Conservation (phyloP, 2,113 vertebrate genomes). For the Microtus pennsylvanicus region DNA sequence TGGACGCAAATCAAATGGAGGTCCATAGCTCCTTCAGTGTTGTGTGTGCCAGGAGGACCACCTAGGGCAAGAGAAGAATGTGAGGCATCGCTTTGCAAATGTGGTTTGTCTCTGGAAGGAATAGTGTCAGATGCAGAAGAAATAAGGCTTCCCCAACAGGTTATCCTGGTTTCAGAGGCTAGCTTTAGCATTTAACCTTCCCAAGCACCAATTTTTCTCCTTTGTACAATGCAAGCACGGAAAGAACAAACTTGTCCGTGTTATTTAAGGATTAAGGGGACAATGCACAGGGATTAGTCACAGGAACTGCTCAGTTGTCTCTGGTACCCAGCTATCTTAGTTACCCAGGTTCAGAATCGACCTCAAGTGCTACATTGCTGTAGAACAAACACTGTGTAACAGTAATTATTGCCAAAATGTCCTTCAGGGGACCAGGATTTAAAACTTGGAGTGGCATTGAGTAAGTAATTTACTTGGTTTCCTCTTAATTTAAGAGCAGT, state of each 20-base stretch:
- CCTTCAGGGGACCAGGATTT: background rate
- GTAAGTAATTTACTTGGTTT: background rate
- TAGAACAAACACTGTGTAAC: background rate
- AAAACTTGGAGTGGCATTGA: background rate
- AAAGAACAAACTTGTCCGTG: background rate
- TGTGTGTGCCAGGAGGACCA: background rate
- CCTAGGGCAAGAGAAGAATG: background rate
- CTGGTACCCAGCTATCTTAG: background rate
- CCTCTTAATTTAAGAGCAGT: background rate
- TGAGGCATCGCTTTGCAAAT: background rate
- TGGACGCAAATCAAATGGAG: background rate
- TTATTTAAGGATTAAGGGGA: slow-evolving; percentile 1
- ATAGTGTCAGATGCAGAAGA: background rate
- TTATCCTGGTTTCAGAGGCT: background rate
- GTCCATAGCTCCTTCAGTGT: background rate
- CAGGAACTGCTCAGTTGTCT: background rate
- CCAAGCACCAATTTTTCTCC: background rate
- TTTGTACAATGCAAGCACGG: background rate
- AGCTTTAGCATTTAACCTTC: background rate
- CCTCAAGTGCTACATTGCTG: background rate
- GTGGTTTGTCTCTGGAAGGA: background rate
- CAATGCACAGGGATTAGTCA: background rate
- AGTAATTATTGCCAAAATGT: background rate
- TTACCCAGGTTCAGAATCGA: background rate
- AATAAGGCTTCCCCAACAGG: background rate